phyloP scores from a whole-genome alignment of 1,140 invertebrate species.

The Diorhabda carinulata region DNA sequence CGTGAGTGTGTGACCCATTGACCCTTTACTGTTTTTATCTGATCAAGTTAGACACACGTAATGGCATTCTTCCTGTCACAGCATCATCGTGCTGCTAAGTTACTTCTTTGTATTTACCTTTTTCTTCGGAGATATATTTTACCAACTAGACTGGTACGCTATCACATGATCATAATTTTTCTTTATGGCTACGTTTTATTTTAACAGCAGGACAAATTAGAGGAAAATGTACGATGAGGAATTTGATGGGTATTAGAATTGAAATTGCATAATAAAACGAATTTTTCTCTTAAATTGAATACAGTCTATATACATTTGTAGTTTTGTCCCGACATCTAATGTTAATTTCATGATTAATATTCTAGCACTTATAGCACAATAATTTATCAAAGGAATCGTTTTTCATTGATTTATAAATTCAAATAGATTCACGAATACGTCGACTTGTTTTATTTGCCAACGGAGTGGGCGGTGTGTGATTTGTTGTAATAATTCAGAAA shows the following conservation, averaged over 20 bases:
- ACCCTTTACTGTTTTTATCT: constrained; percentile 31
- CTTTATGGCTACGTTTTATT: background rate
- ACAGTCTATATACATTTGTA: no score
- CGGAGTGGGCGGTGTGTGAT: background rate
- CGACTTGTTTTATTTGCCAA: background rate
- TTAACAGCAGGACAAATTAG: background rate
- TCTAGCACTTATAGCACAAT: no score
- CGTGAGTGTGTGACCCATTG: constrained; percentile 29
- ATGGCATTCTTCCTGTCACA: constrained; percentile 36
- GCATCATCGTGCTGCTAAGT: constrained; percentile 20
- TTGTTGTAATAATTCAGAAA: background rate
- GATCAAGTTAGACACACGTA: constrained; percentile 35
- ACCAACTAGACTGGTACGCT: background rate
- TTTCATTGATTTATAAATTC: no score
- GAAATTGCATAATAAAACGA: no score
- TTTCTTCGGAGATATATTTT: background rate
- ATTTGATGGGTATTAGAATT: no score
- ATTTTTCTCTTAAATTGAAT: no score
- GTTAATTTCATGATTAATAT: no score
- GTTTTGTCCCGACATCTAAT: no score
- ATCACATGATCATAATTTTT: background rate
- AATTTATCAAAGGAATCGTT: no score
- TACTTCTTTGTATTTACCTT: background rate
- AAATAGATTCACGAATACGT: background rate
- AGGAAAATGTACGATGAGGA: no score